Evolutionary conservation across 2,113 vertebrate species (phyloP).

Genomic region (Acrocephalus kingi): DNA sequence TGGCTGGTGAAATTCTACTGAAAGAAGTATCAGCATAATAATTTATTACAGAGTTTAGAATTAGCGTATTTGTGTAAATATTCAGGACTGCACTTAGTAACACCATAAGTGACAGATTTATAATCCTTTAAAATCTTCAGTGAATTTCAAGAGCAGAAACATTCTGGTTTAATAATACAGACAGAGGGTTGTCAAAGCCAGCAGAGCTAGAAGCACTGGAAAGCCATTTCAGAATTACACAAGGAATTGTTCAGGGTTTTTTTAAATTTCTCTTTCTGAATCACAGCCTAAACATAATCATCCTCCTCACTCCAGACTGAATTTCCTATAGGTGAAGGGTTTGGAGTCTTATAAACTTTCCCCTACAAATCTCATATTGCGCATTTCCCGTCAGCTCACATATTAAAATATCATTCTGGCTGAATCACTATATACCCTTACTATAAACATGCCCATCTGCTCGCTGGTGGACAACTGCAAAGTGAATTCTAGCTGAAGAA

Average conservation of each 20-base stretch:
- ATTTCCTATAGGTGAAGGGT: slow-evolving; percentile 8
- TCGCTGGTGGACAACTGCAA: slow-evolving; percentile 25
- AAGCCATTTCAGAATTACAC: not conserved
- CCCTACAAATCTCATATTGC: slow-evolving; percentile 2
- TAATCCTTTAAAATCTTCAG: not conserved
- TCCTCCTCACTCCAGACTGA: not conserved
- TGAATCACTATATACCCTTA: slow-evolving; percentile 27
- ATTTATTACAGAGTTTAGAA: not conserved
- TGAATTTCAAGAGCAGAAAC: not conserved
- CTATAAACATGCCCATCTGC: slow-evolving; percentile 52
- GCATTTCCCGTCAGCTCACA: slow-evolving; percentile 6
- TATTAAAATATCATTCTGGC: slow-evolving; percentile 15
- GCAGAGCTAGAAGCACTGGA: not conserved
- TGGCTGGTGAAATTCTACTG: not conserved
- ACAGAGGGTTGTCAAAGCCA: not conserved
- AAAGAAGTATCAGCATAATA: not conserved
- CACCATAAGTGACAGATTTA: not conserved
- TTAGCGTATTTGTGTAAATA: not conserved
- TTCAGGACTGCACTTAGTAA: not conserved
- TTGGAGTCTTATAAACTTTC: slow-evolving; percentile 24
- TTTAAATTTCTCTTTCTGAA: not conserved
- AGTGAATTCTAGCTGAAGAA: not conserved
- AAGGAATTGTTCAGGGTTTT: not conserved
- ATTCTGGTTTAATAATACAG: not conserved
- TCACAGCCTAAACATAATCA: not conserved